These are phyloP conservation scores for Hofmannophila pseudospretella DNA, from an alignment of 2,888 invertebrate genomes.

Conservation along the genomic window DNA sequence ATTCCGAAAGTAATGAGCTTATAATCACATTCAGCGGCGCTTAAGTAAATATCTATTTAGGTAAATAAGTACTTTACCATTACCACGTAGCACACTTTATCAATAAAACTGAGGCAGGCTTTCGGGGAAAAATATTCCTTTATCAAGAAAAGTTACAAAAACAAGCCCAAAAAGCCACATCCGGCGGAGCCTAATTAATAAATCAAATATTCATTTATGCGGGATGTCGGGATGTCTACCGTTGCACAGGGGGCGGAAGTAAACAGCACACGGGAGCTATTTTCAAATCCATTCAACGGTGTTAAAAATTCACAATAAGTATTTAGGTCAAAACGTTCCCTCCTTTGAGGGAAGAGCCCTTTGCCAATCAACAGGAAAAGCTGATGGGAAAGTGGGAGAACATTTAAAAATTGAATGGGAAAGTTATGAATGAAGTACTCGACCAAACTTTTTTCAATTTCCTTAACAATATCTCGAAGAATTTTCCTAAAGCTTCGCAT, in stretches of 20 bases:
- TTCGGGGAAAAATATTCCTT: too few relatives aligned
- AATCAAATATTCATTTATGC: constrained; percentile 71
- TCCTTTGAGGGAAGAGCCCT: constrained; percentile 1
- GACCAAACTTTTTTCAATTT: too few relatives aligned
- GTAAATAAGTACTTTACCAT: too few relatives aligned
- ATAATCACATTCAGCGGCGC: too few relatives aligned
- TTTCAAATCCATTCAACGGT: constrained; percentile 17
- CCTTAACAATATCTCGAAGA: too few relatives aligned
- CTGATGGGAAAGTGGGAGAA: constrained; percentile 2
- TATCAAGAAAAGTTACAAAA: constrained; percentile 10
- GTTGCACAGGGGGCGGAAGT: constrained; percentile 29
- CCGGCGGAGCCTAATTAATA: constrained; percentile 54
- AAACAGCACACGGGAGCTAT: constrained; percentile 14
- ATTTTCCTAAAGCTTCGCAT: too few relatives aligned
- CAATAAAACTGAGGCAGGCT: too few relatives aligned
- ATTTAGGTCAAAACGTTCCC: constrained; percentile 12
- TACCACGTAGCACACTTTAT: too few relatives aligned
- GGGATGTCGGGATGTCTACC: constrained; percentile 27
- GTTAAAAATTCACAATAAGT: constrained; percentile 12
- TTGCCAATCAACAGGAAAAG: constrained; percentile 3
- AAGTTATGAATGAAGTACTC: too few relatives aligned
- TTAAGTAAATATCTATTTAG: too few relatives aligned
- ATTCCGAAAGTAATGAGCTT: too few relatives aligned
- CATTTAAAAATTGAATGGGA: too few relatives aligned
- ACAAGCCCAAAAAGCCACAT: constrained; percentile 23